Evolutionary conservation across 2,113 vertebrate genomes (phyloP).

Genomic region (Triplophysa rosa): DNA sequence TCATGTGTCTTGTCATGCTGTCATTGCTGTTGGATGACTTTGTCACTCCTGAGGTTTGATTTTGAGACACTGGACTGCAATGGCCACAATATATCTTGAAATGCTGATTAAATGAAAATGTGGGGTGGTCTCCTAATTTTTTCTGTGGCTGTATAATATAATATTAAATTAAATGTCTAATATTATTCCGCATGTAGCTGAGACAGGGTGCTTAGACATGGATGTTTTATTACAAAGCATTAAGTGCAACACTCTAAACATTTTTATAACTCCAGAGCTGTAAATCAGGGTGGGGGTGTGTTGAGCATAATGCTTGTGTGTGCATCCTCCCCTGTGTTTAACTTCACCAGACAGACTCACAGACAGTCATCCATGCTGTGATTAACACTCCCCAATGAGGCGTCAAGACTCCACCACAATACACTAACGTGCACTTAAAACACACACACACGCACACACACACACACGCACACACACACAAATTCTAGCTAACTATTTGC

Average conservation of each 20-base stretch:
- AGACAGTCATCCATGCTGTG: conserved; percentile 48
- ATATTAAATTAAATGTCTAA: no score
- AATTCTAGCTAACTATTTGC: background rate
- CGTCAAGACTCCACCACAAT: conserved; percentile 41
- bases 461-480: conserved; percentile 24
- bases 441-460: conserved; percentile 31
- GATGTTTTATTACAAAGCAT: conserved; percentile 36
- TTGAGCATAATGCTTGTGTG: conserved; percentile 10
- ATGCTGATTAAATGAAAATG: no score
- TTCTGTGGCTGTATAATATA: no score
- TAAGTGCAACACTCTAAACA: conserved; percentile 35
- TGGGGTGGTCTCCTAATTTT: no score
- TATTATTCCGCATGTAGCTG: conserved; percentile 8
- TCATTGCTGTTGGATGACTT: no score
- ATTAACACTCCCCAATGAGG: conserved; percentile 49
- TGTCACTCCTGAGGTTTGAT: no score
- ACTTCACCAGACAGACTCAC: conserved; percentile 33
- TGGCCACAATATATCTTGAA: no score
- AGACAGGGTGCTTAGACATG: conserved; percentile 9
- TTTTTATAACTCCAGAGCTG: conserved; percentile 32
- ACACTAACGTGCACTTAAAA: conserved; percentile 41
- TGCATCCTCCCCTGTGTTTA: conserved; percentile 34
- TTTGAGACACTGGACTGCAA: no score
- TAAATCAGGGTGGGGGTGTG: conserved; percentile 35
- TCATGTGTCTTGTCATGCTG: no score